A percentile compares a stretch with the other conserved stretches of the same genome.
Conservation (phyloP, 2,797 vertebrate species). For the Gallinago stenura region DNA sequence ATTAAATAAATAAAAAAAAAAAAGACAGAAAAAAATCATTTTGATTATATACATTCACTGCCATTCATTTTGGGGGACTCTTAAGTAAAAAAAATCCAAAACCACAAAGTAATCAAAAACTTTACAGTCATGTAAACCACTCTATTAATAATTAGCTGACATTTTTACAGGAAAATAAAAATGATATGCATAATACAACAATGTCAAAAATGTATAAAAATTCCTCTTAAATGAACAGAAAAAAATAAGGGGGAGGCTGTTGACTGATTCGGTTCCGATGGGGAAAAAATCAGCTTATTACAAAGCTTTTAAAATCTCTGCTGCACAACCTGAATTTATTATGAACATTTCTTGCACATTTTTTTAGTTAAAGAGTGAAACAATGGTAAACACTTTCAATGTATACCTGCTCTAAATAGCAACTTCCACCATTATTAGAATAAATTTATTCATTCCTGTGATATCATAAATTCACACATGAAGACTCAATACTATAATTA, state of each 20-base stretch:
- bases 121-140: neutral
- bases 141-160: neutral
- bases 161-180: neutral
- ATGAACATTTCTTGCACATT: neutral
- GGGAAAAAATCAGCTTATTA: neutral
- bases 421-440: neutral
- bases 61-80: rapidly evolving
- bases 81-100: neutral
- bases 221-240: neutral
- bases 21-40: neutral
- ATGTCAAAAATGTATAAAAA: neutral
- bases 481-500: neutral
- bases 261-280: neutral
- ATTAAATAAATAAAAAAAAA: neutral
- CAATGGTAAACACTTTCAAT: neutral
- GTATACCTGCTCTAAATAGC: neutral
- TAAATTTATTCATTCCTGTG: neutral
- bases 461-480: neutral
- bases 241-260: neutral
- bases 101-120: neutral
- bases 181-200: neutral
- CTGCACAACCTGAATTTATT: neutral
- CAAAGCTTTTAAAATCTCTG: neutral
- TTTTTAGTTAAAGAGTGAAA: neutral
- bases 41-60: neutral